Base-by-base conservation (phyloP, 2,113 vertebrate species). In the Syngnathus floridae region DNA sequence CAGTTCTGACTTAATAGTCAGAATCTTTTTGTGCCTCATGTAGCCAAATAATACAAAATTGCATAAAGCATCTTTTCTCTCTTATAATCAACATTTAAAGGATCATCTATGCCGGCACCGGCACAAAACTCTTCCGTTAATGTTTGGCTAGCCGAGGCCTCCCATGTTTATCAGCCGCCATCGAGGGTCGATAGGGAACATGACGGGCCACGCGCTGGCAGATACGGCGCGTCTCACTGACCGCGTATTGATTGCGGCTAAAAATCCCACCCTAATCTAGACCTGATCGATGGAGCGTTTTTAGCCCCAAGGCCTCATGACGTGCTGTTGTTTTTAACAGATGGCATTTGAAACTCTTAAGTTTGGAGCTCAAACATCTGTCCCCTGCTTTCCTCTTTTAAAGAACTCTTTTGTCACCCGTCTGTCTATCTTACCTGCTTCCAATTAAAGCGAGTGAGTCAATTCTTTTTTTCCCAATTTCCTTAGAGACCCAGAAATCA, bases 221-320 rank as follows among this genome's bases (percentile, higher is more conserved):
- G 68, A 70, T 5, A 54, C 12, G 62, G 78, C 48, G 54, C n/a
- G 62, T 70, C 64, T 69, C 65, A 68, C 37, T 46, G 67, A 70
- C 61, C 55, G 60, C 52, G 65, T 66, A 75, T 82, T 52, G 78
- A 86, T 80, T 56, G 56, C 37, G 59, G 19, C 48, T 58, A 64
- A 41, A 79, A 77, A 72, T 75, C 56, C 67, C 62, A 69, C 66
- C 71, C 69, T 67, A 54, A 76, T 73, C 73, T 58, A 78, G 67
- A 79, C 58, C 70, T 13, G 64, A 57, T 77, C 74, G 72, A 80
- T 84, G 72, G 67, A 72, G 19, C 61, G 45, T 57, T 77, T 51
- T 69, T 46, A 66, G 74, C 80, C 75, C 13, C 8, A 61, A 60
- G 72, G 74, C 49, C 38, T 26, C 31, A 3, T 58, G 31, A 21